phyloP scores from a whole-genome alignment of 2,888 invertebrate species.

The Argynnis bischoffii region DNA sequence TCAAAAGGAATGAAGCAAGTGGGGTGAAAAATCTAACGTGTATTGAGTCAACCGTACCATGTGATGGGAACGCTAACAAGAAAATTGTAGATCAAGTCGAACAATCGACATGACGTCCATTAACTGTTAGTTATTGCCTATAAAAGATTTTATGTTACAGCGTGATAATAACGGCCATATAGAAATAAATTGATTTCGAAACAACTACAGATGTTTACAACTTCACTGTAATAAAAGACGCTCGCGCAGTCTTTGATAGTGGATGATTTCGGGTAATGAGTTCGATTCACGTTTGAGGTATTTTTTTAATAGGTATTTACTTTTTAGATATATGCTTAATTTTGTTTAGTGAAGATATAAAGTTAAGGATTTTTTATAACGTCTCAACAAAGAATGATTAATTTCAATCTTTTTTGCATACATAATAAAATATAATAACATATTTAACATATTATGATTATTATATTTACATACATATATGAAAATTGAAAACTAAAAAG shows the following conservation, averaged over 20 bases:
- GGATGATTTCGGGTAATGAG: neutral
- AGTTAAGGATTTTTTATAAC: too few relatives aligned
- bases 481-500: too few relatives aligned
- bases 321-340: too few relatives aligned
- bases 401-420: too few relatives aligned
- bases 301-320: neutral
- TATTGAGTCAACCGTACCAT: slow-evolving; percentile 45
- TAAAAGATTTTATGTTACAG: slow-evolving; percentile 31
- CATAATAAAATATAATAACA: too few relatives aligned
- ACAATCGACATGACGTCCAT: slow-evolving; percentile 36
- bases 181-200: slow-evolving; percentile 47
- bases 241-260: neutral
- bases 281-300: neutral
- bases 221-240: neutral
- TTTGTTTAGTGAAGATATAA: too few relatives aligned
- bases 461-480: too few relatives aligned
- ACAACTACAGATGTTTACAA: slow-evolving; percentile 42
- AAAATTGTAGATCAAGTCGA: slow-evolving; percentile 51
- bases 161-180: slow-evolving; percentile 29
- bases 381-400: too few relatives aligned
- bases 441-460: too few relatives aligned
- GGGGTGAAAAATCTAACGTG: slow-evolving; percentile 40
- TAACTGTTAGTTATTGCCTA: slow-evolving; percentile 34
- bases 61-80: slow-evolving; percentile 56
- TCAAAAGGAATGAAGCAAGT: neutral